Conservation (phyloP, 2,113 vertebrate species). For the Entelurus aequoreus region DNA sequence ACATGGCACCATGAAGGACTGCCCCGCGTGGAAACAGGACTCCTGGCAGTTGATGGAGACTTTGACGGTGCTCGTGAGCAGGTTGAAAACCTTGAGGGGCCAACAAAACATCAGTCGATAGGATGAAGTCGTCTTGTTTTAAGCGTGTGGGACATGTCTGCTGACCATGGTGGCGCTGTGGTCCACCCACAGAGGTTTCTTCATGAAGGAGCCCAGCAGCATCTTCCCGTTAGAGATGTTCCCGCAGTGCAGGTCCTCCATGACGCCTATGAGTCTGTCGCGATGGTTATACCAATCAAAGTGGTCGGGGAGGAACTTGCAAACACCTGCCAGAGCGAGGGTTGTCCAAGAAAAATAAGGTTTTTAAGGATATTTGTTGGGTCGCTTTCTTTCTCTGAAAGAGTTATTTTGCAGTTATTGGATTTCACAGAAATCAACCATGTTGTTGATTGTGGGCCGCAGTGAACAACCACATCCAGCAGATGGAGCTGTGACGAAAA, state of each 20-base stretch:
- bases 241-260: conserved; percentile 46
- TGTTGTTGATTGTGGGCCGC: too few relatives aligned
- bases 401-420: too few relatives aligned
- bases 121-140: not conserved
- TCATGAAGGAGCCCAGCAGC: conserved; percentile 69
- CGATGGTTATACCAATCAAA: conserved; percentile 69
- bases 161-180: conserved; percentile 60
- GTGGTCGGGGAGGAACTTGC: conserved; percentile 54
- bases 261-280: conserved; percentile 57
- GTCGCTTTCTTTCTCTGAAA: too few relatives aligned
- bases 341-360: not conserved
- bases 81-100: conserved; percentile 58
- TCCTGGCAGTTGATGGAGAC: conserved; percentile 48
- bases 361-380: too few relatives aligned
- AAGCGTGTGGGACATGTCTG: not conserved
- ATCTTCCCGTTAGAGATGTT: conserved; percentile 63
- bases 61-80: conserved; percentile 62
- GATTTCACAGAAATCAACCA: not conserved
- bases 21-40: conserved; percentile 45
- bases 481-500: too few relatives aligned
- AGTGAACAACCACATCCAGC: too few relatives aligned
- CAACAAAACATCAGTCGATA: not conserved
- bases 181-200: conserved; percentile 72
- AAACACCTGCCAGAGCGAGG: conserved; percentile 10
- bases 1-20: conserved; percentile 62